Evolutionary conservation across 2,888 invertebrate species (phyloP).

Genomic region (Sturmia bella): DNA sequence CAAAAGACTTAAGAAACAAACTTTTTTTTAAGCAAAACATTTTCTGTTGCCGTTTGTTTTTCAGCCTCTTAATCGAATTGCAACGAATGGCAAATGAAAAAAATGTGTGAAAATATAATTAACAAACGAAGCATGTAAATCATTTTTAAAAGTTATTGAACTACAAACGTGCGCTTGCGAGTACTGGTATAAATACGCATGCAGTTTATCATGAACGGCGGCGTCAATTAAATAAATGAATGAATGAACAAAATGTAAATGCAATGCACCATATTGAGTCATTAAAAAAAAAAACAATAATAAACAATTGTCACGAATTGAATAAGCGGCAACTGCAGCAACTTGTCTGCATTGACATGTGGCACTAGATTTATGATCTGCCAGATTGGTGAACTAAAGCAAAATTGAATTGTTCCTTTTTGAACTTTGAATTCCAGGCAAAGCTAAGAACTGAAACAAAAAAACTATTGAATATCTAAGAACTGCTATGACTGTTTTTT

Average conservation of each 20-base stretch:
- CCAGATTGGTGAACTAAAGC: neutral
- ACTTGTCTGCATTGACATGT: conserved; percentile 62
- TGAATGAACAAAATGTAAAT: conserved; percentile 21
- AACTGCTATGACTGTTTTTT: too few relatives aligned
- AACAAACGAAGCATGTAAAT: conserved; percentile 40
- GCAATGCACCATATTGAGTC: conserved; percentile 47
- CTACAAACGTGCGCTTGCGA: conserved; percentile 7
- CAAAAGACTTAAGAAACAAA: conserved; percentile 42
- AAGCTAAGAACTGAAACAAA: neutral
- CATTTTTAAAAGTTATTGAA: conserved; percentile 39
- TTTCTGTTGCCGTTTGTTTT: neutral
- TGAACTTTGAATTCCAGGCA: neutral
- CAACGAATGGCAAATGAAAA: neutral
- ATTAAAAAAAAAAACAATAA: conserved; percentile 11
- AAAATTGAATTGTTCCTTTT: conserved; percentile 48
- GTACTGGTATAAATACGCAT: neutral
- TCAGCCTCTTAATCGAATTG: neutral
- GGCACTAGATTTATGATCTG: conserved; percentile 59
- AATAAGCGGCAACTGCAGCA: conserved; percentile 31
- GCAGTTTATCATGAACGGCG: conserved; percentile 7
- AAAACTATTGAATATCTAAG: neutral
- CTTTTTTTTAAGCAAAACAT: neutral
- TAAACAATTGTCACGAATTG: conserved; percentile 21
- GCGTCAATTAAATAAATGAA: conserved; percentile 49
- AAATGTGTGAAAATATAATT: conserved; percentile 42